Evolutionary conservation across 1,140 invertebrate genomes (phyloP).

Genomic region (Drosophila kurseongensis): DNA sequence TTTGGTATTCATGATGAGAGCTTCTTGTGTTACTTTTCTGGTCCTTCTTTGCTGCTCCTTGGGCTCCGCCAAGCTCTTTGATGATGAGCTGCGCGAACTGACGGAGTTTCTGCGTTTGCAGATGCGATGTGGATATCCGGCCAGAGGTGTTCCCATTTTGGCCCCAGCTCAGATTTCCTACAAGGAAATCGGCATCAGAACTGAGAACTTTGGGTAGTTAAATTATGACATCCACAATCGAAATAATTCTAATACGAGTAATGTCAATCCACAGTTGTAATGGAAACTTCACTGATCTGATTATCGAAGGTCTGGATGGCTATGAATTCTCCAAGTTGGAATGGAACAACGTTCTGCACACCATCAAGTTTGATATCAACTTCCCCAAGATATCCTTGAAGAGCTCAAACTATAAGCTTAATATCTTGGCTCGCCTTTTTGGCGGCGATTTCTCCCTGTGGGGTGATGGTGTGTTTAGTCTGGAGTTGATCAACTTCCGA

Average conservation of each 20-base stretch:
- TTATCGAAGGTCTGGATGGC: slow-evolving; percentile 63
- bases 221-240: not conserved
- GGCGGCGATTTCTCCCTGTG: slow-evolving; percentile 36
- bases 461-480: slow-evolving; percentile 59
- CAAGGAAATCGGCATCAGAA: slow-evolving; percentile 23
- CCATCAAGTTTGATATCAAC: slow-evolving; percentile 68
- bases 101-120: slow-evolving; percentile 74
- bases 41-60: slow-evolving; percentile 46
- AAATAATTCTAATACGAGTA: not conserved
- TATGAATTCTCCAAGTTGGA: slow-evolving; percentile 63
- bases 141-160: slow-evolving; percentile 61
- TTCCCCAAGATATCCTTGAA: slow-evolving; percentile 55
- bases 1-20: slow-evolving; percentile 42
- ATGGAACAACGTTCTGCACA: slow-evolving; percentile 68
- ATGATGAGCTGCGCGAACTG: slow-evolving; percentile 72
- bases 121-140: slow-evolving; percentile 76
- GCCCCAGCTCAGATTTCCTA: slow-evolving; percentile 60
- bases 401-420: slow-evolving; percentile 61
- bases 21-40: slow-evolving; percentile 34
- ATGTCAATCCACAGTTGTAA: slow-evolving; percentile 32
- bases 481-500: slow-evolving; percentile 61
- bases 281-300: slow-evolving; percentile 67
- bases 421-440: slow-evolving; percentile 45
- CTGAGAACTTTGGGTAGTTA: slow-evolving; percentile 47
- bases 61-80: slow-evolving; percentile 58